Base-by-base conservation (phyloP, 1,140 invertebrate genomes). In the Rhynchophorus ferrugineus region DNA sequence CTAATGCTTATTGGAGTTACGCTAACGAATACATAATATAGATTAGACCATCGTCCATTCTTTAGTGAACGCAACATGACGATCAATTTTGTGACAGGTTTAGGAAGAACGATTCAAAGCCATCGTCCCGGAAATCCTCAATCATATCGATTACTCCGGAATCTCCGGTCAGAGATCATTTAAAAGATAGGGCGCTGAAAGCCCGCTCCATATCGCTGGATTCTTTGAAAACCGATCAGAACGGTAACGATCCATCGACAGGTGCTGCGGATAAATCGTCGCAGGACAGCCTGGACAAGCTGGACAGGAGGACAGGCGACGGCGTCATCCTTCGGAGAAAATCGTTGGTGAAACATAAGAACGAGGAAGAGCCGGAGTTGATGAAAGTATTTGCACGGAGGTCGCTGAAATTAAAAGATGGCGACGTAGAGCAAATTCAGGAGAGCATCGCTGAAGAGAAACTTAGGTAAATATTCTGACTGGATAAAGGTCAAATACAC, bases 371-470 rank as follows among this genome's bases (percentile, higher is more conserved):
- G 66, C 84, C 84, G 0, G 85, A 88, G 65, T 65, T 88, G 18
- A 81, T 87, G 75, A 86, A 87, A 71, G 85, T 88, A 0, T 88
- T 88, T 64, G 84, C 84, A 0, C 69, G 85, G 33, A 69, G 84
- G 46, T 88, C 85, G 2, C 69, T 88, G 0, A 88, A 88, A 69
- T 67, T 86, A 3, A 84, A 83, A 69, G 83, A 86, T 58, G 67
- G 65, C 5, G 82, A 84, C 56, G 75, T 73, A n/a, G 78, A 79
- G 43, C 68, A 71, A 19, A 61, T 78, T 9, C 58, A 59, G 16
- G 58, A 59, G 17, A 37, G 47, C 22, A 51, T 60, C 8, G 24
- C 42, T 6, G 58, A 49, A 14, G 46, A 46, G 41, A 48, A 35
- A 35, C 44, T 35, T 6, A 45, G 45, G 50, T 45, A 41, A 45